These are phyloP conservation scores for Peromyscus polionotus DNA, from an alignment of 2,113 vertebrate species.

Conservation along the genomic window DNA sequence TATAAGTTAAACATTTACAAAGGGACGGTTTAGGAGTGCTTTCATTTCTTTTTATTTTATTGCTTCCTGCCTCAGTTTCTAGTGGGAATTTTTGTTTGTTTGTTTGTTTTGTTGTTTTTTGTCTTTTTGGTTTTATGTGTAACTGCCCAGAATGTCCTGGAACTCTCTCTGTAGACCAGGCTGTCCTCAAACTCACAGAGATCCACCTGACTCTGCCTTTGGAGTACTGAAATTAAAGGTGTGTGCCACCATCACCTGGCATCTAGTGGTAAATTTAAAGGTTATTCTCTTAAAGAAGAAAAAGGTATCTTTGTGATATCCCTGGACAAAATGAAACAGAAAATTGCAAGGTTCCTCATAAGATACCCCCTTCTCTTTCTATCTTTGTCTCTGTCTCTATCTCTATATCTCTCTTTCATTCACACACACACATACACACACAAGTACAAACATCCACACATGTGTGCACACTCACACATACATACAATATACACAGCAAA, in stretches of 20 bases:
- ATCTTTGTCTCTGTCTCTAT: neutral
- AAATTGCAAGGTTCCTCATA: neutral
- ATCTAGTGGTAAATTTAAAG: constrained; percentile 38
- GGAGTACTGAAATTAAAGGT: neutral
- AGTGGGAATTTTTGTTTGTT: neutral
- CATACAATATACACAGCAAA: neutral
- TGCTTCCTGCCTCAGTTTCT: constrained; percentile 30
- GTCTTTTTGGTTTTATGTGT: neutral
- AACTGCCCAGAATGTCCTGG: neutral
- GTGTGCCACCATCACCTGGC: neutral
- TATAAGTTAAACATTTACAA: constrained; percentile 46
- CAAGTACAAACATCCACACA: neutral
- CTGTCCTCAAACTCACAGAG: neutral
- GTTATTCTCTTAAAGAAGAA: neutral
- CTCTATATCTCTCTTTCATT: too few relatives aligned
- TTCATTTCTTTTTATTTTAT: neutral
- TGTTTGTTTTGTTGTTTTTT: neutral
- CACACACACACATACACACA: neutral
- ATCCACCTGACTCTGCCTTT: neutral
- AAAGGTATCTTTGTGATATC: neutral
- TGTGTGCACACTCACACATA: neutral
- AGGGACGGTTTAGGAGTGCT: constrained; percentile 42
- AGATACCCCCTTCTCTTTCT: neutral
- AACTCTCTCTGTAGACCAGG: neutral
- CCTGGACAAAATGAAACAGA: neutral